Base-by-base conservation (phyloP, 2,113 vertebrate genomes). In the Clarias magur region DNA sequence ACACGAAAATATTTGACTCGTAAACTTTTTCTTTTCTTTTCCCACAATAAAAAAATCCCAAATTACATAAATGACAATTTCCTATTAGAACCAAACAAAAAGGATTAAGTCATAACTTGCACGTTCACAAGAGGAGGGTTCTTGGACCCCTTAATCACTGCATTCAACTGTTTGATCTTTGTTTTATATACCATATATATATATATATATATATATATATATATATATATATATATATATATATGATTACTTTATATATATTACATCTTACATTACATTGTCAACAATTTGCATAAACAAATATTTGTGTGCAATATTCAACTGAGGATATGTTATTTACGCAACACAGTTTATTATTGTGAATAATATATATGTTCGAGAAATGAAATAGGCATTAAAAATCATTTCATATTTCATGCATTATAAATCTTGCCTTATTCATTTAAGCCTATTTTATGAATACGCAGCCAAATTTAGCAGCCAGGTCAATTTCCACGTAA, bases 391-490 rank as follows among this genome's bases (percentile, higher is more conserved):
- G n/a, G 3, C n/a, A 67, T 67, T 27, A 13, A 67, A 67, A n/a
- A 67, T 27, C 1, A n/a, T 13, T 65, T n/a, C 10, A 65, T n/a
- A 65, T 65, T 25, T n/a, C 25, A 8, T 48, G 6, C 0, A 8
- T 48, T 48, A 48, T 48, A 48, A 48, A 48, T 48, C 48, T 8
- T 48, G 6, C 48, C 7, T 7, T 48, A 34, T 72, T 13, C 70
- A 83, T 68, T 68, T 54, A 16, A 30, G 21, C 27, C 42, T 25
- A 25, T 84, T 63, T 48, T 78, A n/a, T 78, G n/a, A 85, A 85
- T 63, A 62, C 25, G 42, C 21, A 48, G 56, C 0, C 38, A 21
- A 19, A 53, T 48, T 67, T n/a, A 85, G 42, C 54, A 68, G 75
- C 53, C 75, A 57, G 62, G 23, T 68, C 59, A 6, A 70, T 56